These are phyloP conservation scores for Serinus canaria DNA, from an alignment of 2,113 vertebrate species.

Conservation along the genomic window DNA sequence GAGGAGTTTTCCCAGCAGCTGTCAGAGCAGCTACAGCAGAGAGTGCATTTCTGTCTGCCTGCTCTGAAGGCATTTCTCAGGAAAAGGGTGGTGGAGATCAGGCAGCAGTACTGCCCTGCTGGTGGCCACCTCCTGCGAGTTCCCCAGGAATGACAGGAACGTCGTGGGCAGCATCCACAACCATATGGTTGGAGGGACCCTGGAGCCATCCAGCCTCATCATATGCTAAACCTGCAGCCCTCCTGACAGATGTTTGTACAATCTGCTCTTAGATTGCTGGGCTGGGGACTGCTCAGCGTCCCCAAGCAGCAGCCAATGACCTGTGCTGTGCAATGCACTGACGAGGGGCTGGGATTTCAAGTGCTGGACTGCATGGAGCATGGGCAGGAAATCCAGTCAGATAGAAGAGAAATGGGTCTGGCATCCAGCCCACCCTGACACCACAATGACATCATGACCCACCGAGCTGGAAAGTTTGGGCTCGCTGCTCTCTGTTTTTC, in stretches of 20 bases:
- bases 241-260: background rate
- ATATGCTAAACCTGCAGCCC: background rate
- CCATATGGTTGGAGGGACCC: background rate
- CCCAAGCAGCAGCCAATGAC: background rate
- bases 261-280: background rate
- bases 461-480: background rate
- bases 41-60: background rate
- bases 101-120: background rate
- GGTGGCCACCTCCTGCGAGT: background rate
- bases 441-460: background rate
- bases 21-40: background rate
- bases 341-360: background rate
- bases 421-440: background rate
- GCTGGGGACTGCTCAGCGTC: fast-evolving
- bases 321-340: background rate
- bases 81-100: background rate
- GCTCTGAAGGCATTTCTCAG: background rate
- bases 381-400: background rate
- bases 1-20: background rate
- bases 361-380: fast-evolving
- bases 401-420: background rate
- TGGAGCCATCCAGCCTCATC: background rate
- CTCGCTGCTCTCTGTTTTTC: background rate
- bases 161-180: fast-evolving
- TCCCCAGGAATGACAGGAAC: background rate